Base-by-base conservation (phyloP, 2,113 vertebrate species). In the Motacilla tschutschensis region DNA sequence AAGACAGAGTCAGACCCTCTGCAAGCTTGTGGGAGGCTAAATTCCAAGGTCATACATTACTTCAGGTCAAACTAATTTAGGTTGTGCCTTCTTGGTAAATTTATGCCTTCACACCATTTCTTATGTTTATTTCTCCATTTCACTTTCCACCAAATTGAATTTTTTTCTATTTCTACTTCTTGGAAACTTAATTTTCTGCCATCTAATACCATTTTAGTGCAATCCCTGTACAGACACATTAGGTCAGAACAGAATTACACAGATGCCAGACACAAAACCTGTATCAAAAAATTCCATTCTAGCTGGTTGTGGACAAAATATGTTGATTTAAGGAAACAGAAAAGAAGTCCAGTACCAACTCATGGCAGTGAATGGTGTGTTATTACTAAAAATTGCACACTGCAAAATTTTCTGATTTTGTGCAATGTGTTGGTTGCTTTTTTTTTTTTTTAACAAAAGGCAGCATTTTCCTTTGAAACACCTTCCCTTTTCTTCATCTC, bases 151-250 rank as follows among this genome's bases (percentile, higher is more conserved):
- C 43, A 69, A 85, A 94, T 85, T 87, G 73, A 80, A 35, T 77
- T 71, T 69, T 84, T 91, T 92, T 74, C 79, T 92, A 79, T 93
- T 94, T 90, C 82, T 67, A 44, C 64, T 83, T 50, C 64, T 85
- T 64, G 60, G 87, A 92, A 94, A 80, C 33, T 41, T 77, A 95
- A 93, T 92, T 83, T 76, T 79, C 60, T 64, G 75, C 46, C 57
- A 91, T 67, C 67, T 86, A 86, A 91, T 86, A 79, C 40, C 51
- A 78, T 92, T 59, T 77, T 76, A 82, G 63, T 82, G 64, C 76
- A 84, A 66, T 70, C 65, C 17, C 64, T 57, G 81, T 73, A 53
- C 60, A 60, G 84, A 74, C 41, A 64, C 46, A 64, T 70, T 70
- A 88, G 48, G 60, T 77, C 79, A 86, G 44, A 90, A 48, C 46